Conservation (phyloP, 1,140 invertebrate genomes). For the Anadara kagoshimensis region DNA sequence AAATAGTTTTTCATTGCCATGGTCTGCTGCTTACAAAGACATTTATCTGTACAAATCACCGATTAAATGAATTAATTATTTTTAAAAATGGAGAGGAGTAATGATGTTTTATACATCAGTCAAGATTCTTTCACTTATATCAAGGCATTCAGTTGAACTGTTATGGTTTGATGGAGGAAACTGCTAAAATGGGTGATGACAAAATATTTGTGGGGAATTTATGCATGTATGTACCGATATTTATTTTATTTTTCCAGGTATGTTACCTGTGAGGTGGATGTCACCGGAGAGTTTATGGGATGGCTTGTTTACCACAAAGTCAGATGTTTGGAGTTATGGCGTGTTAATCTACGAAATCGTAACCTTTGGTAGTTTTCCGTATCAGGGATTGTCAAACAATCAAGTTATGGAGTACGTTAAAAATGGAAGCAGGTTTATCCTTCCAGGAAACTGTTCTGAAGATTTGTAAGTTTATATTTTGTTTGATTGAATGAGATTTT, state of each 20-base stretch:
- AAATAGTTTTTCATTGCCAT: too few species aligned
- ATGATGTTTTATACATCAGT: too few species aligned
- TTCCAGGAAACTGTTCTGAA: constrained; percentile 84
- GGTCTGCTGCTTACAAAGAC: too few species aligned
- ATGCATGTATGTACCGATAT: not conserved
- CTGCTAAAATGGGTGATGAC: too few species aligned
- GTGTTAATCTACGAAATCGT: constrained; percentile 93
- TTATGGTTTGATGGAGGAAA: too few species aligned
- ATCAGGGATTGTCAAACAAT: constrained; percentile 88
- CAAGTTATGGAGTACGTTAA: constrained; percentile 89
- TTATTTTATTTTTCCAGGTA: constrained; percentile 48
- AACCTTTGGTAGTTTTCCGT: constrained; percentile 84
- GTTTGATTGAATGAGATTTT: too few species aligned
- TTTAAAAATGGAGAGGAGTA: too few species aligned
- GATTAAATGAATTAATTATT: too few species aligned
- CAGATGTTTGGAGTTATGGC: constrained; percentile 94
- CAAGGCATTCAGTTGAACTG: too few species aligned
- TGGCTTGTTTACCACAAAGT: constrained; percentile 91
- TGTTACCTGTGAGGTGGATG: constrained; percentile 92
- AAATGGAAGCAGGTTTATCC: constrained; percentile 81
- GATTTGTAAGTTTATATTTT: constrained; percentile 81
- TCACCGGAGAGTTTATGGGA: constrained; percentile 92
- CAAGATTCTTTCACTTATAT: too few species aligned
- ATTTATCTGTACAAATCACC: too few species aligned
- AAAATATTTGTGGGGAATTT: too few species aligned